Evolutionary conservation across 2,797 vertebrate species (phyloP), one percentile per base, ranked within the genome.

Genomic region (Schizothorax lantsangensis): DNA sequence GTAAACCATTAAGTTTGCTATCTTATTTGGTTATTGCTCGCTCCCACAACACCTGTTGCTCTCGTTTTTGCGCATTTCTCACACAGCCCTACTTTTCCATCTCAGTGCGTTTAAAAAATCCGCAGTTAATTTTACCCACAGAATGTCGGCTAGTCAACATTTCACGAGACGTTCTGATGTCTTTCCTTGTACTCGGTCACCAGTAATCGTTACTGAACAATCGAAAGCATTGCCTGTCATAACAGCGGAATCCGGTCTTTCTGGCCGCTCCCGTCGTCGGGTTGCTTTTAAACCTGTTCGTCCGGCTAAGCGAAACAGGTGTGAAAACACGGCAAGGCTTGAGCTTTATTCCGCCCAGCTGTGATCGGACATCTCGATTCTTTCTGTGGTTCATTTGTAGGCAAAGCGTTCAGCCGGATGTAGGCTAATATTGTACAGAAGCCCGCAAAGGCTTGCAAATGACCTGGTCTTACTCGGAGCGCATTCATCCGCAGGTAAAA

Each of bases 191-290:
- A 69, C 2, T 72, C 21, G 8, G 26, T 62, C 30, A 66, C 47
- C 30, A 26, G 49, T 49, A 40, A 40, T 62, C 12, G 17, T 74
- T 59, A 7, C 54, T 45, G 47, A 40, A 68, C 69, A 82, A 17
- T 14, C 5, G 40, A 86, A 73, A 14, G 26, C 40, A 26, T 21
- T 43, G 43, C 30, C 73, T 88, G 88, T 93, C 92, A 92, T 71
- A 83, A 26, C 45, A 19, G 26, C 75, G 89, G 91, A 93, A 94
- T 95, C 94, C 89, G 83, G 95, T 94, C 88, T 23, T 87, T 92
- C 95, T 88, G 54, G 93, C 88, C 86, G 40, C 86, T 91, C 92
- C 83, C 33, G 91, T 92, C 33, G 43, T 26, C 78, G 17, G 72
- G 4, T 81, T 86, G 71, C 87, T 68, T 10, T 88, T 88, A 79